Percentiles rank a stretch among this genome's conserved stretches.
These are phyloP conservation scores for Tinea pellionella DNA, from an alignment of 2,888 invertebrate genomes.

Conservation along the genomic window DNA sequence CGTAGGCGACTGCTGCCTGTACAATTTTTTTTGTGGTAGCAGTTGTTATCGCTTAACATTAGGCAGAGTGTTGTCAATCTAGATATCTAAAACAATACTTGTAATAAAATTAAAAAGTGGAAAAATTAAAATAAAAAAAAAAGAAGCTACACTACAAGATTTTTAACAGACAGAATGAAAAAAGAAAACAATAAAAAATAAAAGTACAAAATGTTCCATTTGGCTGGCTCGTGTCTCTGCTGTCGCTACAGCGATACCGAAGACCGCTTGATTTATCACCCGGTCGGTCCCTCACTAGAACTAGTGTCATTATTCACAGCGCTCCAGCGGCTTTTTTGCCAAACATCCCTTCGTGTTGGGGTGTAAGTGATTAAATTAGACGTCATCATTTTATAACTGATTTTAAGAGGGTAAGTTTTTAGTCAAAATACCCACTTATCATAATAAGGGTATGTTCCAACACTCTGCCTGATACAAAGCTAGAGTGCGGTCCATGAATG, in stretches of 20 bases:
- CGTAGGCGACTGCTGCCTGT: too few relatives aligned
- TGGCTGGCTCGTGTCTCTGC: not conserved
- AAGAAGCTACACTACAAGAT: not conserved
- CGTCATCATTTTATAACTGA: not conserved
- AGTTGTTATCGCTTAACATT: too few relatives aligned
- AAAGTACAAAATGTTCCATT: not conserved
- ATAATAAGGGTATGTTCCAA: too few relatives aligned
- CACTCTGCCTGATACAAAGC: too few relatives aligned
- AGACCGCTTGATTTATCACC: slow-evolving; percentile 5
- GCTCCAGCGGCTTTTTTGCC: slow-evolving; percentile 9
- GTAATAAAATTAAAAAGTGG: too few relatives aligned
- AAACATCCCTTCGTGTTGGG: not conserved
- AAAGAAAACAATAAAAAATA: not conserved
- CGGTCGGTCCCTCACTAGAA: slow-evolving; percentile 4
- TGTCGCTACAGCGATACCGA: not conserved
- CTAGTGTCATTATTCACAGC: slow-evolving; percentile 11
- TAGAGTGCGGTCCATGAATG: too few relatives aligned
- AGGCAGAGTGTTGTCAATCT: too few relatives aligned
- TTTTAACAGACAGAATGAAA: not conserved
- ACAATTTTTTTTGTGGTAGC: too few relatives aligned
- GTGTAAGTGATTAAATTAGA: not conserved
- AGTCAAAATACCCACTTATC: too few relatives aligned
- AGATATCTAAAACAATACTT: too few relatives aligned
- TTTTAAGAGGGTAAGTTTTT: too few relatives aligned
- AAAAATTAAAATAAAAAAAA: too few relatives aligned